Conservation (phyloP, 2,113 vertebrate genomes). For the Nothocercus julius region DNA sequence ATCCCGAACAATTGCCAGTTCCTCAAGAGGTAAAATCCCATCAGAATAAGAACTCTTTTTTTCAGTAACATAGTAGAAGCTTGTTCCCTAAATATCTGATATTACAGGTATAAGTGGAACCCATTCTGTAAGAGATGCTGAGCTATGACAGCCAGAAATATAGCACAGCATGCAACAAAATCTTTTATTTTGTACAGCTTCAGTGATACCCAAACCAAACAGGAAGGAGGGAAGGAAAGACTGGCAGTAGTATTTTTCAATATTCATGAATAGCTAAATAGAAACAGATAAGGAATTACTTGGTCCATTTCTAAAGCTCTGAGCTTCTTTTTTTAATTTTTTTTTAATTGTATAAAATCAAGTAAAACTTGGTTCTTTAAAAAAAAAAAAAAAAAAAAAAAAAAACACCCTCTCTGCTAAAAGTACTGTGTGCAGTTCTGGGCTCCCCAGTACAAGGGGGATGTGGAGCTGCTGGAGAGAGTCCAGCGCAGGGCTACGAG, state of each 20-base stretch:
- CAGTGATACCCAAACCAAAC: too few relatives aligned
- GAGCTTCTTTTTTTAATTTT: background rate
- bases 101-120: background rate
- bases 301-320: background rate
- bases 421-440: too few relatives aligned
- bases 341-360: background rate
- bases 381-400: too few relatives aligned
- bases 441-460: too few relatives aligned
- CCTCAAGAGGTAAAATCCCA: constrained; percentile 1
- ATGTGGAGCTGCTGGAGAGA: too few relatives aligned
- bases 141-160: background rate
- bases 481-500: too few relatives aligned
- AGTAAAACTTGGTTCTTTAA: background rate
- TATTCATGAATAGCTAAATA: background rate
- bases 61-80: background rate
- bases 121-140: accelerated
- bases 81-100: background rate
- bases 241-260: background rate
- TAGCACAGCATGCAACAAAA: background rate
- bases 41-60: background rate
- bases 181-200: background rate
- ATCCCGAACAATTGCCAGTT: constrained; percentile 22
- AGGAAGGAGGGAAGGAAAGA: background rate
- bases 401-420: too few relatives aligned
- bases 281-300: background rate